A percentile compares a stretch with the other conserved stretches of the same genome.
phyloP scores from a whole-genome alignment of 2,113 vertebrate genomes.

The Chamaea fasciata region DNA sequence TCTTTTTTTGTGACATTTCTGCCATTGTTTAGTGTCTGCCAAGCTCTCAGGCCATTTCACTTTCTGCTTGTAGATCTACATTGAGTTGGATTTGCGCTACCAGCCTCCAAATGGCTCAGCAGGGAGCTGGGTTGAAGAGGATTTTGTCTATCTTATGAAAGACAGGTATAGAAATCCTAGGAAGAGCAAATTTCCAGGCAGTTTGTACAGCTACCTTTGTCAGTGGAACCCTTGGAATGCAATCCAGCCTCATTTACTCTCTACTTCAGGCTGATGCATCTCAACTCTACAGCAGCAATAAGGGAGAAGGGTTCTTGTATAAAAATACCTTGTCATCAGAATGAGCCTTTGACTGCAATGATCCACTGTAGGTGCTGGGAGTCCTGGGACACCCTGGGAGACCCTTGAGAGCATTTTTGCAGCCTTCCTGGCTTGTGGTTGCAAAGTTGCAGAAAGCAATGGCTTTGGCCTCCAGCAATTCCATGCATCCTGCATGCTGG shows the following conservation, averaged over 20 bases:
- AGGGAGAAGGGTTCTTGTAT: background rate
- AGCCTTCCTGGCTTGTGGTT: background rate
- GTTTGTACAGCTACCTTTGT: background rate
- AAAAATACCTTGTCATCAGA: background rate
- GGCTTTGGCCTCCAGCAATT: background rate
- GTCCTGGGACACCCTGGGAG: background rate
- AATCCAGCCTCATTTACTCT: background rate
- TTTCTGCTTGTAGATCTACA: constrained; percentile 76
- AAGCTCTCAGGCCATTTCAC: background rate
- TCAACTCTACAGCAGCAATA: background rate
- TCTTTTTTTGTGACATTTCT: background rate
- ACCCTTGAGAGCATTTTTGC: background rate
- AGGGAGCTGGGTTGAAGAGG: constrained; percentile 80
- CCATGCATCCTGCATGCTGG: background rate
- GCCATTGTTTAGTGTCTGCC: background rate
- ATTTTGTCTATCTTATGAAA: constrained; percentile 72
- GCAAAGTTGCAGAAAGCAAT: background rate
- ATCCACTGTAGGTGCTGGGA: background rate
- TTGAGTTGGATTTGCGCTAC: constrained; percentile 88
- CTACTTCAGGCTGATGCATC: background rate
- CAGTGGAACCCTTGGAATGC: background rate
- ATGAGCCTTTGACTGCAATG: background rate
- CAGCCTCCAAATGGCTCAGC: constrained; percentile 82
- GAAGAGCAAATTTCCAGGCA: background rate
- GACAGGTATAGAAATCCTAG: constrained; percentile 66